Evolutionary conservation across 2,888 invertebrate species (phyloP).

Genomic region (Nephrotoma guestfalica): DNA sequence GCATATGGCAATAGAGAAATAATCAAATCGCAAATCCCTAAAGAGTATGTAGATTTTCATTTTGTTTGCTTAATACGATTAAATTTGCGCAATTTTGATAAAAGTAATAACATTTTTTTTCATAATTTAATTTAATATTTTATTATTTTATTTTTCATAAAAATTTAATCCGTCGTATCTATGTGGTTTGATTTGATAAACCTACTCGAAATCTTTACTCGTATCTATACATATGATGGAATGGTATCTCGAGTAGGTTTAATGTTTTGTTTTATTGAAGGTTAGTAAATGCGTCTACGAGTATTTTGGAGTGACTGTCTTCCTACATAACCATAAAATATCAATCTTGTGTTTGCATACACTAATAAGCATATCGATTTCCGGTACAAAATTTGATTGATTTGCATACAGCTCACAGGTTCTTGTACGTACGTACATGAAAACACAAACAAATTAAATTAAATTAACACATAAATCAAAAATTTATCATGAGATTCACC

Average conservation of each 20-base stretch:
- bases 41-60: background rate
- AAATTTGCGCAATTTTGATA: background rate
- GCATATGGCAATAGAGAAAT: background rate
- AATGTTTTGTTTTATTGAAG: background rate
- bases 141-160: background rate
- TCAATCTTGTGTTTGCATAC: background rate
- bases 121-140: background rate
- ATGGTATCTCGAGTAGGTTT: background rate
- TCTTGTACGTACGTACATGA: background rate
- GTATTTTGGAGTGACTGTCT: background rate
- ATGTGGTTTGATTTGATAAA: background rate
- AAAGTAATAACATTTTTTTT: background rate
- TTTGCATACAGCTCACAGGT: background rate
- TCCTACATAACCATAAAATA: background rate
- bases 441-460: background rate
- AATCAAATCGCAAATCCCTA: background rate
- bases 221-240: background rate
- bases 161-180: background rate
- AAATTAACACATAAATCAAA: background rate
- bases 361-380: background rate
- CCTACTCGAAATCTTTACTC: background rate
- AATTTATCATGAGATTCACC: background rate
- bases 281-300: background rate
- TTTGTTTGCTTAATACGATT: background rate
- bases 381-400: background rate